Evolutionary conservation across 2,797 vertebrate genomes (phyloP).

Genomic region (Hozukius guyotensis): DNA sequence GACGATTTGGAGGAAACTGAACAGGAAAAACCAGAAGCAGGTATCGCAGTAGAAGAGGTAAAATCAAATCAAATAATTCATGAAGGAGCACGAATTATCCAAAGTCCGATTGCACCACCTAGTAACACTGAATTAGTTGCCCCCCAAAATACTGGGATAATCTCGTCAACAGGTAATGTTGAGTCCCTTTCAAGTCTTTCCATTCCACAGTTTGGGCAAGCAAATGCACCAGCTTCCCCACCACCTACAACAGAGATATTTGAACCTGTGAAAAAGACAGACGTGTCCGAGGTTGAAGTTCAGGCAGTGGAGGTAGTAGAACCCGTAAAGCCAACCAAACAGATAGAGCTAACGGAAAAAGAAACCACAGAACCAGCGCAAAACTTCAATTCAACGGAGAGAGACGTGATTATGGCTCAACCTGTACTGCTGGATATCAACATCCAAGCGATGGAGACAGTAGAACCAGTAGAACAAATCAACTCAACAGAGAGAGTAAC

Average conservation of each 20-base stretch:
- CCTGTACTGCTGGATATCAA: conserved; percentile 5
- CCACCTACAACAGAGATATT: not conserved
- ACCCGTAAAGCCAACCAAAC: conserved; percentile 19
- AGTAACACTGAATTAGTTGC: conserved; percentile 17
- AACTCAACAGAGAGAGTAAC: conserved; percentile 11
- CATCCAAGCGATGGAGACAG: conserved; percentile 14
- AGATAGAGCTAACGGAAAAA: conserved; percentile 23
- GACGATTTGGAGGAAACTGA: conserved; percentile 32
- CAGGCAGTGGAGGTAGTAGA: conserved; percentile 31
- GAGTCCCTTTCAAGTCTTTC: conserved; percentile 64
- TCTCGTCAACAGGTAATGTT: conserved; percentile 51
- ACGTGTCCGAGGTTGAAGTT: conserved; percentile 14
- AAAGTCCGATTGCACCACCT: conserved; percentile 9
- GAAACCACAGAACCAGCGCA: conserved; percentile 22
- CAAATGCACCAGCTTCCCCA: conserved; percentile 1
- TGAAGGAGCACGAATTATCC: conserved; percentile 26
- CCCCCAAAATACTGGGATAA: conserved; percentile 52
- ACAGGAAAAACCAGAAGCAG: conserved; percentile 13
- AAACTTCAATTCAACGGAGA: not conserved
- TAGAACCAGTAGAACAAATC: conserved; percentile 17
- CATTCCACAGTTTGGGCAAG: conserved; percentile 61
- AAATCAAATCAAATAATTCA: not conserved
- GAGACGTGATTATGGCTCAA: not conserved
- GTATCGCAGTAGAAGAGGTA: conserved; percentile 19
- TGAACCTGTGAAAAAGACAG: conserved; percentile 6